Evolutionary conservation across 2,888 invertebrate genomes (phyloP), one percentile per base, ranked within the genome.

Genomic region (Cantharis rustica): DNA sequence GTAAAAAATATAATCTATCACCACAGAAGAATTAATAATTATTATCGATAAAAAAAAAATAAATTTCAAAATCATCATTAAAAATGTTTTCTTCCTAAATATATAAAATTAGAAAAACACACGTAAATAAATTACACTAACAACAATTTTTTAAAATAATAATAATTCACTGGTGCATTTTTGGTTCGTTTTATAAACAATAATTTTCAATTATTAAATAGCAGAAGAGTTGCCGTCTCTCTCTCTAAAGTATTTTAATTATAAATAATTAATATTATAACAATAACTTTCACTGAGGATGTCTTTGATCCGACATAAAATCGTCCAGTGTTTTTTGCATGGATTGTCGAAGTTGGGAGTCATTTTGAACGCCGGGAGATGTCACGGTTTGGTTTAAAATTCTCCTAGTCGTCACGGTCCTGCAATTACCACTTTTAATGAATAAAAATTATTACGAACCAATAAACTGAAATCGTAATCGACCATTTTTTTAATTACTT

Each of bases 281-380:
- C 27, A 66, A 73, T 26, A 68, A 68, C 26, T 62, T 74, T 71
- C 62, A 79, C 71, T 89, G 89, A 74, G 87, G 87, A 83, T 88
- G 89, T 83, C 89, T 87, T 81, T 91, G 91, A 80, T 90, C 90
- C 16, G 88, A 83, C 89, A 91, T 90, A 82, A 91, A 91, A 81
- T 90, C 88, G 82, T 90, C 90, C 81, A 91, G 86, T 73, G 90
- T 89, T 76, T 89, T 89, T 83, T 90, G 89, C 89, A 90, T 89
- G 10, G 90, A 89, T 79, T 90, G 89, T 74, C 88, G 87, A 61
- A 90, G 84, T 72, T 89, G 88, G 10, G 88, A 87, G 72, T 85
- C 85, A 47, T 81, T 82, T 72, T 80, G 80, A 16, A 79, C 81
- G 23, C 79, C 81, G 15, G 78, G 79, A 20, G 86, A 85, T 23